These are phyloP conservation scores for Chalcosyrphus nemorum DNA, from an alignment of 2,888 invertebrate species.

Conservation along the genomic window DNA sequence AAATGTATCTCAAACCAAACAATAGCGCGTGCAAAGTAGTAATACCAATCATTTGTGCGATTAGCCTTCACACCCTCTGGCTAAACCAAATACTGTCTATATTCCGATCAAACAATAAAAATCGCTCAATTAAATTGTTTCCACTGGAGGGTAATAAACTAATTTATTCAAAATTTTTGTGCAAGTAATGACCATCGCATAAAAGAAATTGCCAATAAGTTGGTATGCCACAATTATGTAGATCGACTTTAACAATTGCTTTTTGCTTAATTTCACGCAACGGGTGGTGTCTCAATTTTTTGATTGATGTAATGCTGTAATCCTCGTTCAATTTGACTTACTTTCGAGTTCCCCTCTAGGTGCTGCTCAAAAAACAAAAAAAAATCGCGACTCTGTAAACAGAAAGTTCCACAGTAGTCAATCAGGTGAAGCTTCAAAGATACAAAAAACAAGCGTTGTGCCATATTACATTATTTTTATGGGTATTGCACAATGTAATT, in stretches of 20 bases:
- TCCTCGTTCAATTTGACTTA: background rate
- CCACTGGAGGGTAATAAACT: background rate
- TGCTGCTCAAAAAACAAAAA: background rate
- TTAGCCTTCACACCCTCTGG: background rate
- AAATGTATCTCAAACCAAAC: too few relatives aligned
- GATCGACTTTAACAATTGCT: background rate
- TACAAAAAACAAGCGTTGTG: background rate
- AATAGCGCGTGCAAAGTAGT: too few relatives aligned
- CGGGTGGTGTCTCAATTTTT: background rate
- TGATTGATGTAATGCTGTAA: conserved; percentile 4
- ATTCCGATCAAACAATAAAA: background rate
- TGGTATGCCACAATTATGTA: background rate
- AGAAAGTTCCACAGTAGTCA: background rate
- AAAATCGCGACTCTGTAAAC: too few relatives aligned
- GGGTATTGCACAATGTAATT: background rate
- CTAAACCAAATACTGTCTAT: background rate
- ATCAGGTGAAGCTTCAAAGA: background rate
- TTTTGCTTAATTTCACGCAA: background rate
- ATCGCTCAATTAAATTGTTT: background rate
- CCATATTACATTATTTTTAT: background rate
- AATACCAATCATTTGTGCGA: background rate
- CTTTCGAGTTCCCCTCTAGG: background rate
- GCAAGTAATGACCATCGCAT: background rate
- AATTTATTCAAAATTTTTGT: conserved; percentile 2
- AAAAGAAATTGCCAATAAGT: conserved; percentile 5